Percentiles rank a stretch among this genome's conserved stretches.
Conservation (phyloP, 2,888 invertebrate species). For the Lordiphosa andalusiaca region DNA sequence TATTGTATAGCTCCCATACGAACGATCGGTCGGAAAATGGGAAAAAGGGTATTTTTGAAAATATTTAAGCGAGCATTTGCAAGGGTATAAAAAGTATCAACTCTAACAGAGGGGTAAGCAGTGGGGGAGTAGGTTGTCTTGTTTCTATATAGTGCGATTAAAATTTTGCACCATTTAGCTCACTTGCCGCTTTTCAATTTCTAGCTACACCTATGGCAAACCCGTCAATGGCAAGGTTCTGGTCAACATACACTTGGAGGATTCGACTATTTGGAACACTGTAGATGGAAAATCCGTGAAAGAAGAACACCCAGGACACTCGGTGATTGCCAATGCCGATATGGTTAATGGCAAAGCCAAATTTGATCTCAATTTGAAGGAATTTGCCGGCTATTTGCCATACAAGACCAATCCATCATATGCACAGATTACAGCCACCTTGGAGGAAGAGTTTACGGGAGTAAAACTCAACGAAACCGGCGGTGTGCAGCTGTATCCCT, state of each 20-base stretch:
- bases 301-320: conserved; percentile 45
- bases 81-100: too few relatives aligned
- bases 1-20: too few relatives aligned
- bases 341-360: conserved; percentile 77
- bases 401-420: conserved; percentile 42
- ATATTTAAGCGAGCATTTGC: too few relatives aligned
- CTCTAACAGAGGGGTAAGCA: too few relatives aligned
- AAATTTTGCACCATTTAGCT: background rate
- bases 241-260: conserved; percentile 87
- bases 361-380: conserved; percentile 69
- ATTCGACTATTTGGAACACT: conserved; percentile 66
- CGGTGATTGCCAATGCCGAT: conserved; percentile 55
- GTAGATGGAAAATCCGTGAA: conserved; percentile 21
- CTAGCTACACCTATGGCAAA: conserved; percentile 87
- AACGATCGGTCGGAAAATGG: too few relatives aligned
- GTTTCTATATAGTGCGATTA: too few relatives aligned
- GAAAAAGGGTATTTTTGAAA: too few relatives aligned
- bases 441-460: conserved; percentile 92
- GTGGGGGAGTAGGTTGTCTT: too few relatives aligned
- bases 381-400: conserved; percentile 57
- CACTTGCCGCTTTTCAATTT: background rate
- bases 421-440: conserved; percentile 87
- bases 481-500: conserved; percentile 88
- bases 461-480: conserved; percentile 90
- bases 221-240: conserved; percentile 93